phyloP scores from a whole-genome alignment of 2,113 vertebrate genomes.

The Eupsittula cactorum region DNA sequence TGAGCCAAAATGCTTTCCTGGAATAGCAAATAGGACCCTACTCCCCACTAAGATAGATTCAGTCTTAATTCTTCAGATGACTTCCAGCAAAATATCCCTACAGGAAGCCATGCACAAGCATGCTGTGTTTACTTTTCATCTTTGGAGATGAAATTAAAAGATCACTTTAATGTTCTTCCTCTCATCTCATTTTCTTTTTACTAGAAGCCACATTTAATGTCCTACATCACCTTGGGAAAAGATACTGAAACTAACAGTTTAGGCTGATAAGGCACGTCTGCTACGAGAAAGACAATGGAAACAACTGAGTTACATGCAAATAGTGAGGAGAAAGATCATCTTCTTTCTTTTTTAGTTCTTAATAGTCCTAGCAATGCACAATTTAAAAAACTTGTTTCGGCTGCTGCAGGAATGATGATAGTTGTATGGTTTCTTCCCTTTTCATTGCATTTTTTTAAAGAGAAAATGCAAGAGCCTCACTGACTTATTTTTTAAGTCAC shows the following conservation, averaged over 20 bases:
- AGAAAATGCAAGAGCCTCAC: neutral
- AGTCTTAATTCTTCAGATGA: neutral
- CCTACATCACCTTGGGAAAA: neutral
- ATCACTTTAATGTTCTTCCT: neutral
- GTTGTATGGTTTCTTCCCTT: neutral
- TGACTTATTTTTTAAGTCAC: neutral
- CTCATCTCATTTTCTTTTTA: neutral
- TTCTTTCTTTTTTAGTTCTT: neutral
- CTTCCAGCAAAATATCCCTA: neutral
- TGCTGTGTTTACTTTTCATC: neutral
- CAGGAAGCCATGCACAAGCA: neutral
- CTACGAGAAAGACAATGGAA: neutral
- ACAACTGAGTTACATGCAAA: neutral
- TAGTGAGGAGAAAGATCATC: neutral
- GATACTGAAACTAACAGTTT: neutral
- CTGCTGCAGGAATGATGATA: neutral
- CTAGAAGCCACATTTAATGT: neutral
- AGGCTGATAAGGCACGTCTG: neutral
- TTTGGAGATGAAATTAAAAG: slow-evolving; percentile 3
- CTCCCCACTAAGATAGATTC: neutral
- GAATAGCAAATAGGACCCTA: neutral
- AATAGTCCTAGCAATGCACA: neutral
- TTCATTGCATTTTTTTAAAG: neutral
- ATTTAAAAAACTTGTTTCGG: neutral
- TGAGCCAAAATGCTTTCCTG: neutral